Percentiles rank a stretch among this genome's conserved stretches.
Conservation (phyloP, 2,113 vertebrate species). For the Excalfactoria chinensis region DNA sequence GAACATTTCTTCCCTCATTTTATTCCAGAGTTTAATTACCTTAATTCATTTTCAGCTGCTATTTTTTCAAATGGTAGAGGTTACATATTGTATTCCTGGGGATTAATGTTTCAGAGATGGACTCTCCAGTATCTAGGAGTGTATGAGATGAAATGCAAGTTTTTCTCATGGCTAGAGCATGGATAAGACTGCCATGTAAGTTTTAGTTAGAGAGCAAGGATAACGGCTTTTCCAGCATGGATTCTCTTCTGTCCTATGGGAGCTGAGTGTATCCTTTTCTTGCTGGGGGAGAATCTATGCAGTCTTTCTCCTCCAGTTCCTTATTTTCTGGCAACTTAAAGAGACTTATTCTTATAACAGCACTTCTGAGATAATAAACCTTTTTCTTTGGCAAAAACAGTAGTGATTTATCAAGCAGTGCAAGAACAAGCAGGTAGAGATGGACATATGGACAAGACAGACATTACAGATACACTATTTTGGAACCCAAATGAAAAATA, state of each 20-base stretch:
- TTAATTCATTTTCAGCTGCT: neutral
- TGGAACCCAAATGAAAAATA: neutral
- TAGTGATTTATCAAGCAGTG: neutral
- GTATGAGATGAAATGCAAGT: neutral
- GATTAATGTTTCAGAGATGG: neutral
- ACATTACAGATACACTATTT: neutral
- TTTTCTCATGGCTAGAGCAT: neutral
- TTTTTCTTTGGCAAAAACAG: neutral
- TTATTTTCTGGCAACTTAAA: neutral
- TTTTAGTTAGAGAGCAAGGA: neutral
- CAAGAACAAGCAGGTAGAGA: neutral
- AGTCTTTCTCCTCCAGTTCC: neutral
- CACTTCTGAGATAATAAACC: neutral
- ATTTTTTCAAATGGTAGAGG: neutral
- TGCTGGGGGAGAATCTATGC: neutral
- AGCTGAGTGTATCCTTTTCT: neutral
- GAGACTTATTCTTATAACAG: neutral
- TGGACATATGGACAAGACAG: neutral
- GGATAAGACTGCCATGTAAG: neutral
- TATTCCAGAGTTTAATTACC: neutral
- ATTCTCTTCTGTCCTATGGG: neutral
- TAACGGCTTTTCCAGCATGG: neutral
- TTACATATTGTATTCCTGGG: neutral
- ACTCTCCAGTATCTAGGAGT: neutral
- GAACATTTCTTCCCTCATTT: neutral